A percentile compares a stretch with the other conserved stretches of the same genome.
phyloP scores from a whole-genome alignment of 2,113 vertebrate genomes.

The Chlamydotis undulata region DNA sequence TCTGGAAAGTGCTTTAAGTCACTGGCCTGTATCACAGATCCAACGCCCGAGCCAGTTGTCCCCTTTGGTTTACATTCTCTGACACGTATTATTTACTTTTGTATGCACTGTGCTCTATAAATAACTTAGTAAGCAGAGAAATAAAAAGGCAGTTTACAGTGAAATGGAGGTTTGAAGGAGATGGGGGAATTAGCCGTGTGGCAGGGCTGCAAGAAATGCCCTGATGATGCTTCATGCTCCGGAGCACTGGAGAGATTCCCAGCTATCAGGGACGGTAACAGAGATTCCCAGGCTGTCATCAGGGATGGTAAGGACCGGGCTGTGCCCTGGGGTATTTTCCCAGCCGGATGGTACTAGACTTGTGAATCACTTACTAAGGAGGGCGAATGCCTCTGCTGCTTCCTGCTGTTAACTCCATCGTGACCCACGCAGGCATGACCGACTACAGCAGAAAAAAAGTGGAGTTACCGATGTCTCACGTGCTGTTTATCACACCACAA shows the following conservation, averaged over 20 bases:
- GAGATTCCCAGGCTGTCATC: not conserved
- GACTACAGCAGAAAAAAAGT: not conserved
- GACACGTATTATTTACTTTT: not conserved
- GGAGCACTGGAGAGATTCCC: not conserved
- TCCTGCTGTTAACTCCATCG: not conserved
- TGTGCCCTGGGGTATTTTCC: not conserved
- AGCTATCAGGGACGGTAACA: too few species aligned
- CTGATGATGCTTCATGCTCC: not conserved
- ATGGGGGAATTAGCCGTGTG: not conserved
- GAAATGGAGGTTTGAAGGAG: not conserved
- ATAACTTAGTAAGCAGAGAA: not conserved
- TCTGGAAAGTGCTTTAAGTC: not conserved
- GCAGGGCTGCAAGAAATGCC: not conserved
- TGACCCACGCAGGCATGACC: fast-evolving
- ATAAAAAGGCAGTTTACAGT: not conserved
- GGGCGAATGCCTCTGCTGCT: not conserved
- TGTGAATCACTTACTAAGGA: not conserved
- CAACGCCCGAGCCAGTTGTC: not conserved
- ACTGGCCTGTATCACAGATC: not conserved
- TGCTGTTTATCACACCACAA: not conserved
- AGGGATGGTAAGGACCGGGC: not conserved
- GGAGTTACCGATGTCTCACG: not conserved
- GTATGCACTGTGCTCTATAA: not conserved
- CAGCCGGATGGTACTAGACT: not conserved
- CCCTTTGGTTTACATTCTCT: not conserved